Base-by-base conservation (phyloP, 2,888 invertebrate species). In the Onchidella celtica region DNA sequence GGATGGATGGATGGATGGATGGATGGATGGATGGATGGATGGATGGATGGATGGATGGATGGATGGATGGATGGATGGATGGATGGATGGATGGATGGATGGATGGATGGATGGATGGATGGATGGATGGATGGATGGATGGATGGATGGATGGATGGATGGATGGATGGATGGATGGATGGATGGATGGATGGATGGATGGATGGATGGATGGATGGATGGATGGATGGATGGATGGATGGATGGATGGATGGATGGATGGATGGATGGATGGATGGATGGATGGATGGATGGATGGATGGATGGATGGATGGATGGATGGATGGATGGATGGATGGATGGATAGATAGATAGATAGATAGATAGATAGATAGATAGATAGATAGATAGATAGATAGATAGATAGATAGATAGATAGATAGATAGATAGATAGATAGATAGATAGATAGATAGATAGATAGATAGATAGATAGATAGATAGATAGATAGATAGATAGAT, bases 1-100 rank as follows among this genome's bases (percentile, higher is more conserved):
- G n/a, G 55, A 55, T 55, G 55, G 55, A 55, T 55, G 55, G 55
- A 55, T 55, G 55, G 55, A 55, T 55, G 55, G 55, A 55, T 55
- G 55, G 55, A 55, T 55, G 55, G 55, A 55, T 55, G 55, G 55
- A 55, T 55, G 55, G 55, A 55, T 55, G 55, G 55, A 55, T 55
- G 55, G 55, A 55, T 55, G 55, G 55, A 55, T 55, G 55, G 55
- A 55, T 55, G 55, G 55, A 55, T 55, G 55, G 55, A 55, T 55
- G 55, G 55, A 55, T 55, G 55, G 55, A 55, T 55, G 55, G 55
- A 55, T 55, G 55, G 55, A 55, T 55, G 55, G 55, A 55, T 55
- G 55, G 55, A 55, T 55, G 55, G 55, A 55, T 55, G 55, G 55
- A 55, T 55, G 55, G 55, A 55, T 55, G 55, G 55, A 55, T 55